Conservation (phyloP, 2,113 vertebrate species). For the Cathartes aura region DNA sequence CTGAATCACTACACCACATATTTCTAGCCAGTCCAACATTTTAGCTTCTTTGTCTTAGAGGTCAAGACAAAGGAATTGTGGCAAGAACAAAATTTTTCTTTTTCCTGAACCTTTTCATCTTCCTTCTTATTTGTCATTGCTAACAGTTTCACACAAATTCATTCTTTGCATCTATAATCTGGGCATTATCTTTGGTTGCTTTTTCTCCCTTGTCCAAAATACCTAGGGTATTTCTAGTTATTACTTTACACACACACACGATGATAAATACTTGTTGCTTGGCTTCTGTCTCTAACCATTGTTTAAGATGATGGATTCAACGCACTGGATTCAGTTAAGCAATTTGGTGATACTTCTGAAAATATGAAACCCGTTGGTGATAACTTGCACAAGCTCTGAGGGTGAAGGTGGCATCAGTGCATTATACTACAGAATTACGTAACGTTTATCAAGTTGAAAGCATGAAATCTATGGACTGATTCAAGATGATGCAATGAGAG, state of each 20-base stretch:
- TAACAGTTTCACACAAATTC: background rate
- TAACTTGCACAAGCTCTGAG: background rate
- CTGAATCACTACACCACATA: background rate
- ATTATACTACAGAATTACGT: background rate
- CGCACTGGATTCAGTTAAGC: background rate
- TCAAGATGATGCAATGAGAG: background rate
- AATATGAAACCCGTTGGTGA: background rate
- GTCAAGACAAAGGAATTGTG: background rate
- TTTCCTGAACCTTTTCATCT: background rate
- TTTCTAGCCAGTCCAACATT: background rate
- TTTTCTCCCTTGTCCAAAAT: background rate
- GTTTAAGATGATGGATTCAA: background rate
- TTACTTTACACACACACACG: background rate
- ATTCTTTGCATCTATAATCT: background rate
- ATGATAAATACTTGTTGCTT: background rate
- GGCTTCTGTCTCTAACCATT: background rate
- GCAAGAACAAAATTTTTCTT: background rate
- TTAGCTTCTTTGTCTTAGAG: background rate
- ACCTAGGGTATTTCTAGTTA: background rate
- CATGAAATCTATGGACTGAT: background rate
- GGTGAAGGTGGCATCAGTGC: background rate
- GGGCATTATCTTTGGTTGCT: background rate
- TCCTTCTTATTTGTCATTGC: background rate
- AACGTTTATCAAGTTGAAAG: background rate
- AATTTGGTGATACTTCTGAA: conserved; percentile 1